phyloP scores from a whole-genome alignment of 2,113 vertebrate genomes.

The Tragelaphus strepsiceros region DNA sequence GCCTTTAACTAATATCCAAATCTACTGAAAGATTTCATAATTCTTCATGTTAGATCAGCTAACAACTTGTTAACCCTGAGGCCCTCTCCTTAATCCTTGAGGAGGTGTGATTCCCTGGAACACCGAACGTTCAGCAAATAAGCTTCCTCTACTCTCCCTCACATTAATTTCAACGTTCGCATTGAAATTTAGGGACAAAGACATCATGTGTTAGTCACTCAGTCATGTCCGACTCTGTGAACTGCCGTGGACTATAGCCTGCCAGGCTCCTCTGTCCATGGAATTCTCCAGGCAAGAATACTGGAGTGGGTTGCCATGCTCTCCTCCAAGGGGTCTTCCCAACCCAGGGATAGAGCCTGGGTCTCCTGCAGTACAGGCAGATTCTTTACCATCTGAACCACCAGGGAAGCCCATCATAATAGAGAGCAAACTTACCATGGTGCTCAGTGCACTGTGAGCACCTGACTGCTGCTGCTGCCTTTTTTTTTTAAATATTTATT shows the following conservation, averaged over 20 bases:
- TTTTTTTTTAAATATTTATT: not conserved
- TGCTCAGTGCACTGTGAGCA: not conserved
- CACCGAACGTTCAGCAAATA: not conserved
- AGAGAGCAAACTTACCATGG: not conserved
- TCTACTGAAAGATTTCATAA: not conserved
- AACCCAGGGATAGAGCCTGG: not conserved
- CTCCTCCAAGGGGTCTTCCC: not conserved
- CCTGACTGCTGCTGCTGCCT: not conserved
- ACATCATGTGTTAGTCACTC: not conserved
- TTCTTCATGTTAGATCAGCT: not conserved
- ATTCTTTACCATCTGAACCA: not conserved
- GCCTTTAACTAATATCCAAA: not conserved
- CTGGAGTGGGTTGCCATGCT: not conserved
- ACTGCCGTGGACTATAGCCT: not conserved
- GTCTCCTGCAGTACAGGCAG: not conserved
- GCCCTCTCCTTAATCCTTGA: not conserved
- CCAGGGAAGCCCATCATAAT: not conserved
- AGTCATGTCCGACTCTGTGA: accelerated
- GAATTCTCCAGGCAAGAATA: not conserved
- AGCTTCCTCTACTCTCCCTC: not conserved
- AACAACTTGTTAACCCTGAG: not conserved
- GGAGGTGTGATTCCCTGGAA: not conserved
- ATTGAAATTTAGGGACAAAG: not conserved
- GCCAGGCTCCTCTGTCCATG: not conserved
- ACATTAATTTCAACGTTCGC: not conserved